Evolutionary conservation across 2,888 invertebrate genomes (phyloP), one percentile per base, ranked within the genome.

Genomic region (Zaprionus obscuricornis): DNA sequence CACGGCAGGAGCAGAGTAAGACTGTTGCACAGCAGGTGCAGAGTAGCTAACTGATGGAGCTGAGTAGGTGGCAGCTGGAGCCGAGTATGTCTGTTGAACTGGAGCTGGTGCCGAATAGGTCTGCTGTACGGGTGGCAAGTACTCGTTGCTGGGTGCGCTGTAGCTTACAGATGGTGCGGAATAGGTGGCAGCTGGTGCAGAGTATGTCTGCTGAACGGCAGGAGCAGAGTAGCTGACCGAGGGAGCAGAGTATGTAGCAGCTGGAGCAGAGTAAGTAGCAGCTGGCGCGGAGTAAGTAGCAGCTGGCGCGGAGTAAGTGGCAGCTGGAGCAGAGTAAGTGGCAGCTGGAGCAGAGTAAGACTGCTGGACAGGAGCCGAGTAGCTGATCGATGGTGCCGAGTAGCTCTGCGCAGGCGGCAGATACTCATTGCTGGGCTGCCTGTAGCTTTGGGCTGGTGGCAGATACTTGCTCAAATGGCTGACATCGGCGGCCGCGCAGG

Each of bases 401-500:
- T 72, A 81, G 13, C 49, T 34, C 1, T 73, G 56, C 31, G 67
- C 67, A 4, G 87, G 85, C 4, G 88, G 88, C 76, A 88, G 60
- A 46, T 88, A 88, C 51, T 87, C 86, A 42, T 67, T 85, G 62
- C 59, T 65, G 43, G 81, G 85, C 17, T 64, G 50, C 11, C 52
- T 59, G 34, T 49, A 65, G 58, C 52, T 67, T 59, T 75, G 72
- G 14, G 20, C 52, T 7, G 88, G 87, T 18, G 88, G 88, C 79
- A 88, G 67, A 40, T 88, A 88, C 24, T 64, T 64, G 51, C 66
- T 86, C 76, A 89, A 74, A 46, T 89, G 89, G 74, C 89, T 89
- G 16, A 89, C 89, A 85, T 89, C 89, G 74, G 89, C 89, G 20
- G 86, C 72, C 51, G 82, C 88, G 73, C 84, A 63, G 65, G 88